A percentile compares a stretch with the other conserved stretches of the same genome.
Conservation (phyloP, 2,797 vertebrate genomes). For the Helarctos malayanus region DNA sequence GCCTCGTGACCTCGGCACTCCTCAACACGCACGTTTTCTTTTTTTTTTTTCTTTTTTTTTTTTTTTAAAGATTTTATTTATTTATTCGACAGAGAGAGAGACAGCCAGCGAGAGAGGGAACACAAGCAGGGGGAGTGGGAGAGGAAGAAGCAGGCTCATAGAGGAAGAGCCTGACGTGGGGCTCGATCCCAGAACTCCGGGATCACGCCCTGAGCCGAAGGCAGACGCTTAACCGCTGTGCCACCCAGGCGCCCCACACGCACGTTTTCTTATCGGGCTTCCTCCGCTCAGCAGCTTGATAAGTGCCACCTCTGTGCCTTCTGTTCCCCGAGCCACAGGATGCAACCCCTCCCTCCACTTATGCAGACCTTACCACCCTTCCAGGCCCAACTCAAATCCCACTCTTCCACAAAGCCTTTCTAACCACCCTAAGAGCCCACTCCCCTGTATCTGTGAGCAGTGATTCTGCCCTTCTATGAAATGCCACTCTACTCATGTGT, state of each 20-base stretch:
- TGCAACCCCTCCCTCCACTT: not conserved
- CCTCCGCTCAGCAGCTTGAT: not conserved
- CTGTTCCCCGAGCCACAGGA: not conserved
- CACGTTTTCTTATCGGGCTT: not conserved
- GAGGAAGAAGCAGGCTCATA: too few species aligned
- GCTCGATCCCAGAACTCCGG: too few species aligned
- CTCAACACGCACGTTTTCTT: not conserved
- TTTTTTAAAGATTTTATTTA: too few species aligned
- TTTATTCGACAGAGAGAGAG: too few species aligned
- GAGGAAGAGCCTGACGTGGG: too few species aligned
- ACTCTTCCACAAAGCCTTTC: not conserved
- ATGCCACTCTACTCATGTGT: not conserved
- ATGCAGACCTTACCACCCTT: not conserved
- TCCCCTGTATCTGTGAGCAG: not conserved
- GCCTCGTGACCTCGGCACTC: not conserved
- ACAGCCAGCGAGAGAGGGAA: too few species aligned
- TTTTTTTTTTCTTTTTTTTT: too few species aligned
- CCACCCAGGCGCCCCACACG: too few species aligned
- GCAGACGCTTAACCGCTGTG: too few species aligned
- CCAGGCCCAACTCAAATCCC: not conserved
- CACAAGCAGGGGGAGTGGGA: too few species aligned
- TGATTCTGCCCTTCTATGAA: slow-evolving; percentile 39
- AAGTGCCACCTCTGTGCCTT: not conserved
- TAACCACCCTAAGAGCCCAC: not conserved
- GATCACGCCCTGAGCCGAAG: too few species aligned